A percentile compares a stretch with the other conserved stretches of the same genome.
These are phyloP conservation scores for Hirundichthys speculiger DNA, from an alignment of 2,113 vertebrate species.

Conservation along the genomic window DNA sequence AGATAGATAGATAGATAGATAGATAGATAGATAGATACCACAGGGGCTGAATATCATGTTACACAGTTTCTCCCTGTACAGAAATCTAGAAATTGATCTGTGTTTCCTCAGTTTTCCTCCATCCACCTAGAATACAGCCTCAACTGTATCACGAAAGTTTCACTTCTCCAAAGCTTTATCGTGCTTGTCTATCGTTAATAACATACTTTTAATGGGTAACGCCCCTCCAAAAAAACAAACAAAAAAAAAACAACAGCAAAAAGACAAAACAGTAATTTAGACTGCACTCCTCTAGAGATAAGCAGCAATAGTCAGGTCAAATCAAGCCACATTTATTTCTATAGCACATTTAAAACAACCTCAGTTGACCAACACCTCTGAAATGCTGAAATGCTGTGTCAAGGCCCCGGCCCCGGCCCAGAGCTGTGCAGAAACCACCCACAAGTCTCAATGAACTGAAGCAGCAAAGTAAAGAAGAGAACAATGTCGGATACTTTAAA, in stretches of 20 bases:
- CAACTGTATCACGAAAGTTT: conserved; percentile 10
- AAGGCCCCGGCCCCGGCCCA: too few relatives aligned
- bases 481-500: too few relatives aligned
- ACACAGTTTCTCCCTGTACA: conserved; percentile 49
- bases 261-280: background rate
- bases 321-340: too few relatives aligned
- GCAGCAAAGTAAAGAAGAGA: too few relatives aligned
- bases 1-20: too few relatives aligned
- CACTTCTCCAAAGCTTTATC: conserved; percentile 1
- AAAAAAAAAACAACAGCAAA: background rate
- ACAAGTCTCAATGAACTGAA: too few relatives aligned
- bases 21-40: conserved; percentile 22
- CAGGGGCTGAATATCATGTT: conserved; percentile 45
- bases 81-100: conserved; percentile 62
- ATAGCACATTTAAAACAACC: too few relatives aligned
- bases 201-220: background rate
- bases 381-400: too few relatives aligned
- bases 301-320: too few relatives aligned
- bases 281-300: too few relatives aligned
- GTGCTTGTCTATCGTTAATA: background rate
- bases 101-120: conserved; percentile 31
- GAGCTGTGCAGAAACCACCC: too few relatives aligned
- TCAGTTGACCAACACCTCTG: too few relatives aligned
- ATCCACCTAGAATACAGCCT: conserved; percentile 18
- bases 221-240: background rate